phyloP scores from a whole-genome alignment of 2,797 vertebrate species.

The Lepus oiostolus region DNA sequence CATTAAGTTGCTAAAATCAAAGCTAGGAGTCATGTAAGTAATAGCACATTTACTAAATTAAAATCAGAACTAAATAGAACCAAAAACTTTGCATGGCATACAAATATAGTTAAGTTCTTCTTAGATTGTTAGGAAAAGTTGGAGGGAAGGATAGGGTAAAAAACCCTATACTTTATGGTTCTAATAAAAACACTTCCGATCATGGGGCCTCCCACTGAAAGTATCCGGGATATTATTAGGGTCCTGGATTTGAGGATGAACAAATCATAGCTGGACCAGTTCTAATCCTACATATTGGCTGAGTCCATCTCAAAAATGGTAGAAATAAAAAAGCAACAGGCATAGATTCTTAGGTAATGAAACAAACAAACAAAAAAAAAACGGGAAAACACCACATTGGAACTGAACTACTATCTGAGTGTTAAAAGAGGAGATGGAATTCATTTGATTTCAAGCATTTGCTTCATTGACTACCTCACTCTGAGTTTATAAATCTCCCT shows the following conservation, averaged over 20 bases:
- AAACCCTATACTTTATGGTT: neutral
- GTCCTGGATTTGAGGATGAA: conserved; percentile 23
- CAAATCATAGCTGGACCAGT: neutral
- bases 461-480: neutral
- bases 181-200: conserved; percentile 30
- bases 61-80: conserved; percentile 18
- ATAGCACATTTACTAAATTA: conserved; percentile 35
- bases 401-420: neutral
- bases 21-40: conserved; percentile 33
- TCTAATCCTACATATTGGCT: neutral
- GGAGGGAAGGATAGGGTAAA: neutral
- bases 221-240: neutral
- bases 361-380: neutral
- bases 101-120: neutral
- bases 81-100: neutral
- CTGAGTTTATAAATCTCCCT: neutral
- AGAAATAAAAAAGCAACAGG: neutral
- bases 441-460: neutral
- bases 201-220: neutral
- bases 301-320: neutral
- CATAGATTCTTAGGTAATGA: neutral
- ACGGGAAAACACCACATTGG: neutral
- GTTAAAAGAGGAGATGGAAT: conserved; percentile 52
- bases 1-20: conserved; percentile 47
- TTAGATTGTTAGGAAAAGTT: neutral